These are phyloP conservation scores for Xenops minutus DNA, from an alignment of 2,797 vertebrate species.

Conservation along the genomic window DNA sequence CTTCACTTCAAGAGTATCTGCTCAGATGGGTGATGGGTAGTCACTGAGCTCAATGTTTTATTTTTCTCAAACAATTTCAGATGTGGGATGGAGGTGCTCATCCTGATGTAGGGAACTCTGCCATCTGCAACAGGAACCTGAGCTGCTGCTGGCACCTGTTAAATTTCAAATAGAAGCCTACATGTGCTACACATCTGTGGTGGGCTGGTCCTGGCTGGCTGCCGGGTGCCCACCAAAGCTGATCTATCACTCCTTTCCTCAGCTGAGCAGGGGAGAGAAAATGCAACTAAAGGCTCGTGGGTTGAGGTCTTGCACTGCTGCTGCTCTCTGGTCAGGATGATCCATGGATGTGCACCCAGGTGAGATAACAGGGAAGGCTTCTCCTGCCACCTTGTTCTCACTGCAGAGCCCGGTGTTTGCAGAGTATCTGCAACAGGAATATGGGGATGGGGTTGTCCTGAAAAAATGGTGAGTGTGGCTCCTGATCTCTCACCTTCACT, in stretches of 20 bases:
- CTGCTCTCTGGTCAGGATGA: neutral
- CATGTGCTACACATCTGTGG: neutral
- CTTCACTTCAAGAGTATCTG: neutral
- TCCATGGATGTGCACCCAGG: rapidly evolving
- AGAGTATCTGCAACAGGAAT: neutral
- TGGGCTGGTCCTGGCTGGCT: neutral
- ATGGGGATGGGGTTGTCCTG: neutral
- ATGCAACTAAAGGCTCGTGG: neutral
- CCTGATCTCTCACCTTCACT: neutral
- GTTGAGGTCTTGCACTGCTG: neutral
- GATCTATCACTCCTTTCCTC: neutral
- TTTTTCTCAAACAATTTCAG: neutral
- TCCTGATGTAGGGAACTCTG: neutral
- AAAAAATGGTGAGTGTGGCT: neutral
- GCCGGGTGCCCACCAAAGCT: neutral
- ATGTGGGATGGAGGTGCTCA: neutral
- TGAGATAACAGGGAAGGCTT: neutral
- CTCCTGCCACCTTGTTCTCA: neutral
- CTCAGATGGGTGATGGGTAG: neutral
- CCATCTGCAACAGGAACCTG: neutral
- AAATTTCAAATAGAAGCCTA: neutral
- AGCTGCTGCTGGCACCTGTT: neutral
- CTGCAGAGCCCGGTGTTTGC: neutral
- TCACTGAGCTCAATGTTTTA: neutral
- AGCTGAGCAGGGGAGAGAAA: neutral